Conservation (phyloP, 37 sponge, comb jelly and placozoan species). For the Spongilla lacustris region DNA sequence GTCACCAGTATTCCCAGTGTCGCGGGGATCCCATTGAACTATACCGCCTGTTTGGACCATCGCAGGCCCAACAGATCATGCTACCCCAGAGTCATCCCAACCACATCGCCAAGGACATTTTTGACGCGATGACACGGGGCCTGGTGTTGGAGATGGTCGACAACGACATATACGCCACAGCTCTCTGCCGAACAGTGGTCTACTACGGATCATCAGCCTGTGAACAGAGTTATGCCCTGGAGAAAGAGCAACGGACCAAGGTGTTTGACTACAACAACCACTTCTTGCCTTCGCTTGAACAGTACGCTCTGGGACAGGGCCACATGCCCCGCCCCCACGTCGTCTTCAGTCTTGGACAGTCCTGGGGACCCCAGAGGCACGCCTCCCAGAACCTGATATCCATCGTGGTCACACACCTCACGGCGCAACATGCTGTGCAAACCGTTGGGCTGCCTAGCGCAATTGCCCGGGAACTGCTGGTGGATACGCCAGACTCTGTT, state of each 20-base stretch:
- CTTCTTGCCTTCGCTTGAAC: conserved; percentile 56
- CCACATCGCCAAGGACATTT: conserved; percentile 24
- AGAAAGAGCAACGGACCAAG: conserved; percentile 36
- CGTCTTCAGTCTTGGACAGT: conserved; percentile 75
- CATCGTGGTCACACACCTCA: conserved; percentile 54
- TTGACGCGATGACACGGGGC: conserved; percentile 58
- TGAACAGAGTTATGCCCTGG: conserved; percentile 25
- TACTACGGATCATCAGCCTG: conserved; percentile 39
- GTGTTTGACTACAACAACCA: conserved; percentile 68
- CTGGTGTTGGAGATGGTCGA: conserved; percentile 46
- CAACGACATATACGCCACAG: conserved; percentile 58
- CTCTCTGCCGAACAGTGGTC: conserved; percentile 40
- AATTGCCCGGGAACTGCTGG: conserved; percentile 19
- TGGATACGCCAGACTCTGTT: conserved; percentile 28
- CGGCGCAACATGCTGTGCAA: conserved; percentile 53
- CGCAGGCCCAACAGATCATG: conserved; percentile 10
- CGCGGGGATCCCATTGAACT: neutral
- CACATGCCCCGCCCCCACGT: conserved; percentile 59
- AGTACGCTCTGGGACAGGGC: conserved; percentile 24
- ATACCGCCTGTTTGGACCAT: conserved; percentile 19
- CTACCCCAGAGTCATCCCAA: conserved; percentile 56
- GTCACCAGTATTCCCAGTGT: neutral
- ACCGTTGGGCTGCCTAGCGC: conserved; percentile 17
- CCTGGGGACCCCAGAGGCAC: conserved; percentile 77
- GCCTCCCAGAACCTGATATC: conserved; percentile 62